A percentile compares a stretch with the other conserved stretches of the same genome.
Conservation (phyloP, 2,888 invertebrate genomes). For the Callyntrura guangdongensis region DNA sequence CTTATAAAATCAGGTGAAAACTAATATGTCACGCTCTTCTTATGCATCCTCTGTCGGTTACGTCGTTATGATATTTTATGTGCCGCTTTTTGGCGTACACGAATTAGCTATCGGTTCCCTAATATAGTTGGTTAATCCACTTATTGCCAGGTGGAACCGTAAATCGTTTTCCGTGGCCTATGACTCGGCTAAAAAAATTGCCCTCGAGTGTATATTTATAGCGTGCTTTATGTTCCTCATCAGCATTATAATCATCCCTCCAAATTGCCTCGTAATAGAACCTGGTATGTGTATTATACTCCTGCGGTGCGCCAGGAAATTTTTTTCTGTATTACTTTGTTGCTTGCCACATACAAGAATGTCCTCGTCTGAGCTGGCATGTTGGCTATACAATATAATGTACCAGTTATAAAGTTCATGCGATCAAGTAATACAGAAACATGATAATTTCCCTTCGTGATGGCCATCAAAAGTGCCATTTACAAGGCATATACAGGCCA, state of each 20-base stretch:
- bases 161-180: constrained; percentile 52
- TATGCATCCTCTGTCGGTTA: neutral
- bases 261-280: constrained; percentile 5
- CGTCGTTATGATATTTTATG: neutral
- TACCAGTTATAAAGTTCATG: neutral
- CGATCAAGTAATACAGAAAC: constrained; percentile 63
- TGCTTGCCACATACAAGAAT: too few species aligned
- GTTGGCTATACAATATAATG: too few species aligned
- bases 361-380: too few species aligned
- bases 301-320: neutral
- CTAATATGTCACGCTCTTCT: neutral
- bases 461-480: constrained; percentile 77
- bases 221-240: constrained; percentile 37
- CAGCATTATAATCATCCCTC: constrained; percentile 35
- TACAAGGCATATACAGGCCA: constrained; percentile 68
- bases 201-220: constrained; percentile 64
- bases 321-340: neutral
- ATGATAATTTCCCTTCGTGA: constrained; percentile 72
- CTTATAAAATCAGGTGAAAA: too few species aligned
- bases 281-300: constrained; percentile 2
- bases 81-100: neutral
- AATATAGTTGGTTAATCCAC: constrained; percentile 46
- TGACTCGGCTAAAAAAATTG: constrained; percentile 55
- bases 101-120: constrained; percentile 28
- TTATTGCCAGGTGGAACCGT: constrained; percentile 72